phyloP scores from a whole-genome alignment of 1,140 invertebrate genomes.

The Brachionus manjavacas region DNA sequence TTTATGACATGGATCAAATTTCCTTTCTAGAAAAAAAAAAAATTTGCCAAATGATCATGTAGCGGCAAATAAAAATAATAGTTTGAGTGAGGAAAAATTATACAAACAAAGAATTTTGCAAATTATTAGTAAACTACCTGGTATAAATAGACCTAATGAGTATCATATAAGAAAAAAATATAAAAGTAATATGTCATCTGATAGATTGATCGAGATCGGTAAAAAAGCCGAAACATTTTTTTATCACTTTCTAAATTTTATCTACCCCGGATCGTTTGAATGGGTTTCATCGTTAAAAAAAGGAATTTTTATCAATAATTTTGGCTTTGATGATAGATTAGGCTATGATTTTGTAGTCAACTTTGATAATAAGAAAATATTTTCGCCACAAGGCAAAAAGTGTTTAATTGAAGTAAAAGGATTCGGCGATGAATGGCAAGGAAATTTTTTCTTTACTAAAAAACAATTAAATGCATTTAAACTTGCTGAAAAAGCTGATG shows the following conservation, averaged over 20 bases:
- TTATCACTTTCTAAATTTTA: neutral
- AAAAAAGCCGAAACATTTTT: neutral
- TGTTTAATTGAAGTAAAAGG: neutral
- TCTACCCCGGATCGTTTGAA: neutral
- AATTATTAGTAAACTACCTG: neutral
- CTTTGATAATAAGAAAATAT: neutral
- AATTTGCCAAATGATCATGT: neutral
- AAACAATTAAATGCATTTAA: neutral
- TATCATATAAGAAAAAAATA: neutral
- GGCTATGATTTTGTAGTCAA: neutral
- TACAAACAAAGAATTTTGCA: neutral
- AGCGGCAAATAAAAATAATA: neutral
- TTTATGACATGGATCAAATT: neutral
- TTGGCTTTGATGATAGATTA: neutral
- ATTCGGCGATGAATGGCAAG: neutral
- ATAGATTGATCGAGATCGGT: neutral
- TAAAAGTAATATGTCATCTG: neutral
- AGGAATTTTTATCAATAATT: neutral
- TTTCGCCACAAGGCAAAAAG: neutral
- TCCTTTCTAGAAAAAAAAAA: neutral
- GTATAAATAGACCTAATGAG: neutral
- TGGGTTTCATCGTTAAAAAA: neutral
- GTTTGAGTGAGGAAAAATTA: neutral
- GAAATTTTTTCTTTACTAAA: neutral
- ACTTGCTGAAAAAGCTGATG: neutral